Evolutionary conservation across 53 echinoderm and acorn worm genomes (phyloP), one percentile per base, ranked within the genome.

Genomic region (Temnopleurus reevesii): DNA sequence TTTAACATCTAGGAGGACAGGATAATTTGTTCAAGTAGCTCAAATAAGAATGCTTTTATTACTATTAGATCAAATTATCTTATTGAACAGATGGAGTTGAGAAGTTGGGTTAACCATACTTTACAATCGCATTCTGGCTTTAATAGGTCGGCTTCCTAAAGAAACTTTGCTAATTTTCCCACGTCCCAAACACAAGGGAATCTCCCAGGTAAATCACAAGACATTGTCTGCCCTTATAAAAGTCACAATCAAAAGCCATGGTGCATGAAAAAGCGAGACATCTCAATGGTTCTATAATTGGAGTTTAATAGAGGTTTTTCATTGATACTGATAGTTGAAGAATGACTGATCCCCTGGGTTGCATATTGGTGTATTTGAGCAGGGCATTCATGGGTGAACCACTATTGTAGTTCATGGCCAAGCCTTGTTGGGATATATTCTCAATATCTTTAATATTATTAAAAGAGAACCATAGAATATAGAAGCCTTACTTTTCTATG

Each of bases 321-420:
- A n/a, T n/a, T 46, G 31, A 3, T 45, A 77, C 4, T 45, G 23
- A 26, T 24, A 35, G 19, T 26, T 6, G 13, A 15, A 47, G 51
- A 79, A 79, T 38, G 28, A 49, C 45, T 29, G 79, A 12, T 79
- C 79, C 79, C 79, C 79, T 49, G 51, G 46, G 49, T 79, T 29
- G 79, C 51, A 46, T 19, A 79, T 46, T 79, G 79, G 49, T 79
- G 49, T 79, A 79, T 79, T 79, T 79, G 79, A 79, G 24, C 49
- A 79, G 30, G 46, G 45, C 79, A 79, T 47, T 49, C 46, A 79
- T 17, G 79, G 79, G 79, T 79, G 43, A 79, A 46, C 24, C 77
- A 45, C n/a, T 49, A 79, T 15, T 79, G 49, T 79, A 28, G 71
- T 71, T 41, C 71, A 71, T 71, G 71, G 71, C 10, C 41, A 38